These are phyloP conservation scores for Dasyprocta punctata DNA, from an alignment of 2,113 vertebrate genomes.

Conservation along the genomic window DNA sequence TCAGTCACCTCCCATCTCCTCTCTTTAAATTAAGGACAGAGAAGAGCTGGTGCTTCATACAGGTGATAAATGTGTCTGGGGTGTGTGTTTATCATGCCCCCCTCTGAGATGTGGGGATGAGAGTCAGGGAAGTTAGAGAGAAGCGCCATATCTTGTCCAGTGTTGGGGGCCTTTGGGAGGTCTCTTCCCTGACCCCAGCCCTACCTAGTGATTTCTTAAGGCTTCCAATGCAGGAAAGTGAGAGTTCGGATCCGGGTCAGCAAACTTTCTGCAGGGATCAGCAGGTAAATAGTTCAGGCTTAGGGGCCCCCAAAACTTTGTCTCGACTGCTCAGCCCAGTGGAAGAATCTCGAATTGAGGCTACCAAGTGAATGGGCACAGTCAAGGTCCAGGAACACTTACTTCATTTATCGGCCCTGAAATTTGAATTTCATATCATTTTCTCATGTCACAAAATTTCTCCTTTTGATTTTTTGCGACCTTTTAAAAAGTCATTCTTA, in stretches of 20 bases:
- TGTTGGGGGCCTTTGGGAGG: not conserved
- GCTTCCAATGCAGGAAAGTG: not conserved
- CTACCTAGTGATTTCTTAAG: not conserved
- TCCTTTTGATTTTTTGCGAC: not conserved
- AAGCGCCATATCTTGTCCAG: fast-evolving
- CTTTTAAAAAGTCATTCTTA: conserved; percentile 18
- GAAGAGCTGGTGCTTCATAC: not conserved
- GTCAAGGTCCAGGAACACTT: too few relatives aligned
- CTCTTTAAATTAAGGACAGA: not conserved
- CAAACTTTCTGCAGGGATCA: not conserved
- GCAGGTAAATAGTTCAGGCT: not conserved
- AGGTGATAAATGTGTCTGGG: not conserved
- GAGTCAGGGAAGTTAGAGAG: too few relatives aligned
- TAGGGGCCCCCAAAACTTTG: fast-evolving
- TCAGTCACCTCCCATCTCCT: not conserved
- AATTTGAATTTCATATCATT: not conserved
- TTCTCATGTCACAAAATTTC: not conserved
- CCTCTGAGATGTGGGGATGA: not conserved
- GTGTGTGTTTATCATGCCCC: not conserved
- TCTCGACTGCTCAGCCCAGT: not conserved
- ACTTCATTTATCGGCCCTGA: not conserved
- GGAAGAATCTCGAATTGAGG: fast-evolving
- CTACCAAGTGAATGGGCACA: fast-evolving
- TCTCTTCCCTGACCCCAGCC: not conserved
- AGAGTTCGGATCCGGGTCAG: not conserved